These are phyloP conservation scores for Fistularia commersonii DNA, from an alignment of 2,797 vertebrate species.

Conservation along the genomic window DNA sequence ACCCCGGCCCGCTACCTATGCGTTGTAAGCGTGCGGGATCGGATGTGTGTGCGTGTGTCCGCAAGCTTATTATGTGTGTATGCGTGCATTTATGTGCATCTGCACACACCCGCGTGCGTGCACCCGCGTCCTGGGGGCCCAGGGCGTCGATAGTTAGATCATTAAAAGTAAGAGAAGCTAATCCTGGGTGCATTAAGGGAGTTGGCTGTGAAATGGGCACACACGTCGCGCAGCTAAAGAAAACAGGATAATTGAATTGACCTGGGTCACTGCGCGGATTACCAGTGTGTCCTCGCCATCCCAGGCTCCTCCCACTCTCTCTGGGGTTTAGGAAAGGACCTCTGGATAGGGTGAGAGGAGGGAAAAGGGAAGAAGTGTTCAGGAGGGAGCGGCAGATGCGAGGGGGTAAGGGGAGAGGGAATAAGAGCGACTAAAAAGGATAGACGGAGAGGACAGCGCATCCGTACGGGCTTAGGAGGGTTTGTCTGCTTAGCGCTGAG, in stretches of 20 bases:
- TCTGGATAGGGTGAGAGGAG: slow-evolving; percentile 64
- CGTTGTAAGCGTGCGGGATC: too few species aligned
- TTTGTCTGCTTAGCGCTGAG: slow-evolving; percentile 36
- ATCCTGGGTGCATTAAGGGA: slow-evolving; percentile 81
- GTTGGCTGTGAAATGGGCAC: slow-evolving; percentile 82
- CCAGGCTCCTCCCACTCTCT: slow-evolving; percentile 64
- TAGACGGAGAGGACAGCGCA: slow-evolving; percentile 12
- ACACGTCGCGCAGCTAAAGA: slow-evolving; percentile 72
- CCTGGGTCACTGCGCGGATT: slow-evolving; percentile 80
- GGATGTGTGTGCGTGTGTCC: slow-evolving; percentile 21
- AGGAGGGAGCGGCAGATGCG: slow-evolving; percentile 34
- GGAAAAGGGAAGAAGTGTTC: slow-evolving; percentile 39
- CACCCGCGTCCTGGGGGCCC: slow-evolving; percentile 46
- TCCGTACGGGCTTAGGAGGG: slow-evolving; percentile 24
- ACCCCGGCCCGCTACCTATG: too few species aligned
- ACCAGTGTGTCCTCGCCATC: slow-evolving; percentile 68
- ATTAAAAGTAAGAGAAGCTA: slow-evolving; percentile 84
- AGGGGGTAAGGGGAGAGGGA: slow-evolving; percentile 39
- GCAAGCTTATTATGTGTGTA: slow-evolving; percentile 7
- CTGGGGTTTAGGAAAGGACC: slow-evolving; percentile 74
- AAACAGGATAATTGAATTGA: slow-evolving; percentile 87
- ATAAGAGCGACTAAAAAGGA: slow-evolving; percentile 12
- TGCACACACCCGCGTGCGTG: background rate
- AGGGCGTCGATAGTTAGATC: slow-evolving; percentile 80
- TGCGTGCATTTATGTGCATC: slow-evolving; percentile 20